Evolutionary conservation across 1,140 invertebrate genomes (phyloP).

Genomic region (Papilio dardanus): DNA sequence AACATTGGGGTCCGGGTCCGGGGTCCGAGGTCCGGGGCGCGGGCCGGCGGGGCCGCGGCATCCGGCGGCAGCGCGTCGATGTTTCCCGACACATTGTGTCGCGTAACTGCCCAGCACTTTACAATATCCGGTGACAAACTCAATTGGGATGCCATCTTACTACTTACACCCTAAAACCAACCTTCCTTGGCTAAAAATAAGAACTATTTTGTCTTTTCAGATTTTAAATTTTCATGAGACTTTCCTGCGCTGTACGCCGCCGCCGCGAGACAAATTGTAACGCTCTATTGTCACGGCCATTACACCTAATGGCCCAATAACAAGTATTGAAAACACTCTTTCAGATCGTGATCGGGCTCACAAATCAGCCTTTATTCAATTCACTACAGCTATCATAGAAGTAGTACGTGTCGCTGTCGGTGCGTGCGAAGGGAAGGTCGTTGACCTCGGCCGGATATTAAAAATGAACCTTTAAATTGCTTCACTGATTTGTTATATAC

Average conservation of each 20-base stretch:
- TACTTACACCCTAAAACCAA: conserved; percentile 50
- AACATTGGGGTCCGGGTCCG: conserved; percentile 47
- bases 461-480: conserved; percentile 76
- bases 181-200: conserved; percentile 58
- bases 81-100: conserved; percentile 64
- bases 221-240: conserved; percentile 40
- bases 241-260: conserved; percentile 47
- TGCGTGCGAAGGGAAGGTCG: conserved; percentile 70
- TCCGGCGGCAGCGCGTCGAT: no score
- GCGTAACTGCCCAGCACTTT: conserved; percentile 71
- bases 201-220: conserved; percentile 56
- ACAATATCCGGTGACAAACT: conserved; percentile 78
- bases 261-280: conserved; percentile 76
- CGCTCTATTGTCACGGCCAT: conserved; percentile 77
- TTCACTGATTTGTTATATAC: conserved; percentile 68
- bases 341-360: conserved; percentile 63
- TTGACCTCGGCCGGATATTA: conserved; percentile 76
- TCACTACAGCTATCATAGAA: conserved; percentile 59
- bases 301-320: conserved; percentile 77
- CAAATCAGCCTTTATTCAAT: conserved; percentile 76
- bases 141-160: conserved; percentile 62
- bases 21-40: conserved; percentile 28
- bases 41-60: conserved; percentile 48
- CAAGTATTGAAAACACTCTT: conserved; percentile 78
- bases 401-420: conserved; percentile 51